These are phyloP conservation scores for Myotis myotis DNA, from an alignment of 2,797 vertebrate species.

Conservation along the genomic window DNA sequence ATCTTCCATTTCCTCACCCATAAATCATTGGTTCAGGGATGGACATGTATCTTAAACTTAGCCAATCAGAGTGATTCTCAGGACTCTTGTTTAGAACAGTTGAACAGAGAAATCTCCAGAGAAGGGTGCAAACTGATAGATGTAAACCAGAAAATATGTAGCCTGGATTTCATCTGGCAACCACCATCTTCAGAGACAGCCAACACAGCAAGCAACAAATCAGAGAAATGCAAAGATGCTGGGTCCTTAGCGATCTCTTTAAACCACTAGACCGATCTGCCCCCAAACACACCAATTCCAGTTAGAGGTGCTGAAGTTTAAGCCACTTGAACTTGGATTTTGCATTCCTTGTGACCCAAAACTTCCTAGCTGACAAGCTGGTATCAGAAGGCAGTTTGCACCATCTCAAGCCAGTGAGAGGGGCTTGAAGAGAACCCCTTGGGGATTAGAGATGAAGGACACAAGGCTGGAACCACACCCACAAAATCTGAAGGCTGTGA, in stretches of 20 bases:
- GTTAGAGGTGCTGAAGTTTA: not conserved
- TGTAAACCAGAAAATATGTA: not conserved
- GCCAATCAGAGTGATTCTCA: not conserved
- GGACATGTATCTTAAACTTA: not conserved
- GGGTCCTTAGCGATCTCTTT: not conserved
- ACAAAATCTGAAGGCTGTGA: not conserved
- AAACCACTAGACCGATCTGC: not conserved
- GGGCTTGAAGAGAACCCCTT: not conserved
- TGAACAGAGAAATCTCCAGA: not conserved
- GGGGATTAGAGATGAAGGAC: not conserved
- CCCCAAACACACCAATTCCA: not conserved
- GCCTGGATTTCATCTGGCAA: not conserved
- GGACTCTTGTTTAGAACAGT: not conserved
- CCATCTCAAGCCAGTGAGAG: not conserved
- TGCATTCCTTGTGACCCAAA: not conserved
- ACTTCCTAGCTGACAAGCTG: not conserved
- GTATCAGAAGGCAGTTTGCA: not conserved
- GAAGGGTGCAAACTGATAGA: not conserved
- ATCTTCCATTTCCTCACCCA: not conserved
- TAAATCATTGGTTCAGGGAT: not conserved
- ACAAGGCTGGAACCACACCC: not conserved
- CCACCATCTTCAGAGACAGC: not conserved
- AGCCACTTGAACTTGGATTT: not conserved
- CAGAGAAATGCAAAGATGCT: not conserved
- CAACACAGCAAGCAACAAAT: not conserved